phyloP scores from a whole-genome alignment of 1,140 invertebrate species.

The Drosophila nannoptera region DNA sequence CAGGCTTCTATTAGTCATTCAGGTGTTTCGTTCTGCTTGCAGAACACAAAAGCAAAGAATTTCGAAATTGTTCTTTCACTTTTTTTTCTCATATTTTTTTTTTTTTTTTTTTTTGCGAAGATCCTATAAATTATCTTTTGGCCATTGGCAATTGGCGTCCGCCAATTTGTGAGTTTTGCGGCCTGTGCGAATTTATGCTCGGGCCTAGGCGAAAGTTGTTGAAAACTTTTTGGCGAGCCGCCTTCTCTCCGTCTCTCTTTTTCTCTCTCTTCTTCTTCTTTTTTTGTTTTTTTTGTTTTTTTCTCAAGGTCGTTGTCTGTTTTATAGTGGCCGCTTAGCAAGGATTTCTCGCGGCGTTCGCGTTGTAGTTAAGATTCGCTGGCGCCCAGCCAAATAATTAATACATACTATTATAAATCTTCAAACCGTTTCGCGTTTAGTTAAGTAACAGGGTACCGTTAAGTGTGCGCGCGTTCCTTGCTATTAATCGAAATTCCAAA shows the following conservation, averaged over 20 bases:
- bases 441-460: constrained; percentile 40
- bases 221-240: constrained; percentile 3
- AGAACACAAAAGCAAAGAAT: constrained; percentile 12
- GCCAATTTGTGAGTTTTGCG: constrained; percentile 59
- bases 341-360: constrained; percentile 50
- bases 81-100: too few relatives aligned
- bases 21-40: constrained; percentile 55
- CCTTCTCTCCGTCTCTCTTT: not conserved
- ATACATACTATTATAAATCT: constrained; percentile 58
- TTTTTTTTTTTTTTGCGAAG: not conserved
- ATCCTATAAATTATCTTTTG: constrained; percentile 60
- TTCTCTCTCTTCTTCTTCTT: not conserved
- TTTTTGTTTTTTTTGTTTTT: constrained; percentile 30
- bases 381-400: constrained; percentile 60
- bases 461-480: constrained; percentile 2
- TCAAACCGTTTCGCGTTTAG: constrained; percentile 37
- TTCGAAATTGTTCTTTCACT: not conserved
- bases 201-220: constrained; percentile 53
- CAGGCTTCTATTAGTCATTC: constrained; percentile 59
- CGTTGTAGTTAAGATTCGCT: constrained; percentile 61
- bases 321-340: constrained; percentile 39
- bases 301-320: constrained; percentile 60
- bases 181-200: constrained; percentile 69
- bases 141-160: constrained; percentile 51
- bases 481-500: too few relatives aligned